Evolutionary conservation across 2,797 vertebrate species (phyloP), one percentile per base, ranked within the genome.

Genomic region (Potorous gilbertii): DNA sequence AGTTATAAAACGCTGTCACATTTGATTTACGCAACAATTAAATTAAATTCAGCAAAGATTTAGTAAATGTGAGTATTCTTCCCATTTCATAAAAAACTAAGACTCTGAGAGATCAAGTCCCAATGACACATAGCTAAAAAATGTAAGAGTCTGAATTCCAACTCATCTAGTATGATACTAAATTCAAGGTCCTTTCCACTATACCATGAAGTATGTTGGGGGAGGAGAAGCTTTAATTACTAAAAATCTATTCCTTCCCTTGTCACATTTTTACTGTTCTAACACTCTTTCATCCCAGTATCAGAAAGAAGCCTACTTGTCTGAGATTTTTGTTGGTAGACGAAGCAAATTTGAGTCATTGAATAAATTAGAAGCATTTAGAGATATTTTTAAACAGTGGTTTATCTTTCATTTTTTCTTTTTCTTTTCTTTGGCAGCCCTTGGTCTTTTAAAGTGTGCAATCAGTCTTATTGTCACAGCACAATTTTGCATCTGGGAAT

Each of bases 191-290:
- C 34, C 1, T 62, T 34, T 31, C 31, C 59, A 14, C 31, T 16
- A 66, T 1, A 66, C 4, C 14, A n/a, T 66, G 62, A 66, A 66
- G 62, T 16, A n/a, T 56, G 24, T 27, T 27, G 8, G 27, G 56
- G 56, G 56, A 16, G 34, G 4, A 31, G 29, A 31, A n/a, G 62
- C 34, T 66, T 66, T n/a, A 97, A 97, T 97, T 74, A 94, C 62
- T 96, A 93, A 94, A 93, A 96, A 96, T 97, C 94, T 96, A 54
- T 93, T 97, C 92, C 96, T 94, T 92, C 96, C 92, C 97, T 96
- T 92, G 96, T 96, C 90, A 94, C n/a, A 94, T 66, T 34, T 74
- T 52, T 96, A 94, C 91, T 96, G 93, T 93, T 97, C 97, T 96
- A 95, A 97, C 91, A 96, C 95, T 56, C 54, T 27, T 34, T n/a